Conservation (phyloP, 2,113 vertebrate genomes). For the Eurystomus gularis region DNA sequence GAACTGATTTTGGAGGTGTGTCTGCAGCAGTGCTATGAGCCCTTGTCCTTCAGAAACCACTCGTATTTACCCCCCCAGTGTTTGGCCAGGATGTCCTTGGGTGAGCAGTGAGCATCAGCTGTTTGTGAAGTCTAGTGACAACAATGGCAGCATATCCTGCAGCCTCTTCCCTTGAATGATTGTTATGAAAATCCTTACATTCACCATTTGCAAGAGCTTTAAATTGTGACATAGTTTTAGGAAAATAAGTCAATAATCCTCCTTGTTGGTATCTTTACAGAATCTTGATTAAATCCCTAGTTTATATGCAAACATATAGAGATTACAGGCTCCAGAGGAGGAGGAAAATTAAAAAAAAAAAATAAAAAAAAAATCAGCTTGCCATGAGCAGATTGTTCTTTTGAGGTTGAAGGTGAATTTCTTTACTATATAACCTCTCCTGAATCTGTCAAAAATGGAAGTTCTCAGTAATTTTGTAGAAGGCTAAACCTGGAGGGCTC, state of each 20-base stretch:
- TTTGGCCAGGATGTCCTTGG: neutral
- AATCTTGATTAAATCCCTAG: neutral
- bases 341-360: neutral
- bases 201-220: neutral
- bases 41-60: neutral
- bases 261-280: neutral
- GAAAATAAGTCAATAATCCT: neutral
- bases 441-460: slow-evolving; percentile 34
- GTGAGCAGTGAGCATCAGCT: neutral
- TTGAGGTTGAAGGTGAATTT: slow-evolving; percentile 40
- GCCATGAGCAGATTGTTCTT: slow-evolving; percentile 1
- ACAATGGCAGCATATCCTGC: accelerated
- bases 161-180: neutral
- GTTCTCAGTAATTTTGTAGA: slow-evolving; percentile 22
- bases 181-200: neutral
- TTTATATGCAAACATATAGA: neutral
- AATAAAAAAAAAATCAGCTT: neutral
- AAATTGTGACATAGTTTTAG: neutral
- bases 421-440: slow-evolving; percentile 12
- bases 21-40: neutral
- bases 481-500: slow-evolving; percentile 24
- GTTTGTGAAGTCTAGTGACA: neutral
- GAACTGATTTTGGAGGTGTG: neutral
- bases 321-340: neutral
- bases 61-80: neutral